phyloP scores from a whole-genome alignment of 2,797 vertebrate genomes.

The Scyliorhinus canicula region DNA sequence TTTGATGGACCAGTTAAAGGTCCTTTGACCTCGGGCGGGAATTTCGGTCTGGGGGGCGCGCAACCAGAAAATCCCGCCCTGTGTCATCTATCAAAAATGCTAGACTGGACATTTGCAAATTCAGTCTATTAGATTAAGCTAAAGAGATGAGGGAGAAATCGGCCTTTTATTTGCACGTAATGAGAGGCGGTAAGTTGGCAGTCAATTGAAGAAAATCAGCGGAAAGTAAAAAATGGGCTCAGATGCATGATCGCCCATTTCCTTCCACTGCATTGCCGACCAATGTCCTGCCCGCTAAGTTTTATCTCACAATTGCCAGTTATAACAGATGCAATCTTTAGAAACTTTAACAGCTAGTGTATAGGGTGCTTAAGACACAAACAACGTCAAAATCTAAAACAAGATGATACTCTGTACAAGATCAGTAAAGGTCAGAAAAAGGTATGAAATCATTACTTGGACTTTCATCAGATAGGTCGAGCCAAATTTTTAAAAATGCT shows the following conservation, averaged over 20 bases:
- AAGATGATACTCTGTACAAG: not conserved
- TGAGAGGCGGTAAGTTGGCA: not conserved
- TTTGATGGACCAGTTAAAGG: too few relatives aligned
- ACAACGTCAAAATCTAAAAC: not conserved
- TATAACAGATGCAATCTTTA: not conserved
- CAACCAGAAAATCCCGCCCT: too few relatives aligned
- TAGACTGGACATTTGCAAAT: not conserved
- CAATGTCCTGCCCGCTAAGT: not conserved
- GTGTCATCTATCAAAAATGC: not conserved
- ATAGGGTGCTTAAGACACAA: not conserved
- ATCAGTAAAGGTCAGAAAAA: not conserved
- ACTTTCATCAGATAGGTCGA: not conserved
- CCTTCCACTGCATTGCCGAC: not conserved
- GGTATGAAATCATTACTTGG: not conserved
- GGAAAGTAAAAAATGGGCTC: not conserved
- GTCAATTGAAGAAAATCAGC: not conserved
- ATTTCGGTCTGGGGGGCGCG: too few relatives aligned
- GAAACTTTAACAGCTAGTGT: not conserved
- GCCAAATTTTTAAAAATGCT: not conserved
- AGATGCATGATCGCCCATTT: not conserved
- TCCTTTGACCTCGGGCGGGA: too few relatives aligned
- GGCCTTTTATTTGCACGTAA: not conserved
- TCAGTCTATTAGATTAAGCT: not conserved
- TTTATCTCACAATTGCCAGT: not conserved
- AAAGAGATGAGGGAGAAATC: not conserved